phyloP scores from a whole-genome alignment of 2,888 invertebrate species.

The Chrysolina oricalcia region DNA sequence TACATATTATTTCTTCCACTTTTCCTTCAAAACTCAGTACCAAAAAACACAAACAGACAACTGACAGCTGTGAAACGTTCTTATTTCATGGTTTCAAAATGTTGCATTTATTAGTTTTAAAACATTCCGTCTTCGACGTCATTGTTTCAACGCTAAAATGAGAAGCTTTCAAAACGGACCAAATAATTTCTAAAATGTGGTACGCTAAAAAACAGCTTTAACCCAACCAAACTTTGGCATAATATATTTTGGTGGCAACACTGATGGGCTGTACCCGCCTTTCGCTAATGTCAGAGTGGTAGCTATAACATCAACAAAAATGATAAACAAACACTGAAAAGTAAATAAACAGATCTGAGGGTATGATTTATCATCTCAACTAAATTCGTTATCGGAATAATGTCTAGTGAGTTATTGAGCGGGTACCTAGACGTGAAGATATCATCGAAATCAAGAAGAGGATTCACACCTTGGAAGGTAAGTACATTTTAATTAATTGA shows the following conservation, averaged over 20 bases:
- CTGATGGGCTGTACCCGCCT: not conserved
- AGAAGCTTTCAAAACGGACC: too few species aligned
- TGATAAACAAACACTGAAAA: conserved; percentile 12
- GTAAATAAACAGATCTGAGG: conserved; percentile 4
- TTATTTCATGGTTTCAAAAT: too few species aligned
- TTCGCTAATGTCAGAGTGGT: not conserved
- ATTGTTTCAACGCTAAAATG: too few species aligned
- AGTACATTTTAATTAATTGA: conserved; percentile 55
- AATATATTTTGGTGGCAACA: not conserved
- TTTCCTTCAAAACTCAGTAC: too few species aligned
- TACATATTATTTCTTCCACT: too few species aligned
- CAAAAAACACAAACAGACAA: too few species aligned
- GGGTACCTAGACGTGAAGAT: conserved; percentile 80
- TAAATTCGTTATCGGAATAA: conserved; percentile 9
- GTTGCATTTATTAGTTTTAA: too few species aligned
- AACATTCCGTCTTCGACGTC: too few species aligned
- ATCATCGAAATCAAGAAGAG: conserved; percentile 76
- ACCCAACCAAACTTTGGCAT: too few species aligned
- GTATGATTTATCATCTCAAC: not conserved
- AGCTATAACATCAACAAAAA: not conserved
- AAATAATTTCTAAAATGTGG: too few species aligned
- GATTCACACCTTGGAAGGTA: conserved; percentile 80
- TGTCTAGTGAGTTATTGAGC: conserved; percentile 68
- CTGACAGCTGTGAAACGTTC: too few species aligned
- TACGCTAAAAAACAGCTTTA: too few species aligned